A percentile compares a stretch with the other conserved stretches of the same genome.
phyloP scores from a whole-genome alignment of 2,797 vertebrate genomes.

The Pseudochirops cupreus region DNA sequence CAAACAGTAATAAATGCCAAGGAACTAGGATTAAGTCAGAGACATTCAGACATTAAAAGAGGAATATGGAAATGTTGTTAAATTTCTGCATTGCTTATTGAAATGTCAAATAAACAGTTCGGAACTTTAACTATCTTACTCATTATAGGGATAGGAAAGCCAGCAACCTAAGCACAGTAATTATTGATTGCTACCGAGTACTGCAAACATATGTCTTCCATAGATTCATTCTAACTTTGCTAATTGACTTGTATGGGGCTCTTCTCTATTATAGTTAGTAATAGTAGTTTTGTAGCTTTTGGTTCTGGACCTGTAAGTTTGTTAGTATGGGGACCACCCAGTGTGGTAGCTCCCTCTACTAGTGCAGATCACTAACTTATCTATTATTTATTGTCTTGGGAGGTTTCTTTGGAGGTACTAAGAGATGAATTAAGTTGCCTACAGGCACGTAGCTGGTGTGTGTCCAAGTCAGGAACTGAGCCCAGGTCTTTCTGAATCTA shows the following conservation, averaged over 20 bases:
- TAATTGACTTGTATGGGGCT: not conserved
- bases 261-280: not conserved
- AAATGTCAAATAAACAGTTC: conserved; percentile 90
- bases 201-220: conserved; percentile 69
- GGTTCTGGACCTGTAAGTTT: not conserved
- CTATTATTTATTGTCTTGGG: not conserved
- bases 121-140: conserved; percentile 84
- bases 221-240: conserved; percentile 63
- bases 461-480: not conserved
- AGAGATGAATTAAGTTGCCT: not conserved
- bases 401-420: not conserved
- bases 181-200: conserved; percentile 75
- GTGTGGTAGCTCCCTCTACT: not conserved
- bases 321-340: not conserved
- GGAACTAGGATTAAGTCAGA: conserved; percentile 90
- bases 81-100: conserved; percentile 90
- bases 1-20: conserved; percentile 93
- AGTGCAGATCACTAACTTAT: not conserved
- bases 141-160: conserved; percentile 81
- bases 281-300: not conserved
- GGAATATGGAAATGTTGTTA: conserved; percentile 89
- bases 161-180: conserved; percentile 79
- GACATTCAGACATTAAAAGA: conserved; percentile 88
- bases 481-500: not conserved
- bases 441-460: not conserved